Conservation (phyloP, 2,797 vertebrate genomes). For the Dermochelys coriacea region DNA sequence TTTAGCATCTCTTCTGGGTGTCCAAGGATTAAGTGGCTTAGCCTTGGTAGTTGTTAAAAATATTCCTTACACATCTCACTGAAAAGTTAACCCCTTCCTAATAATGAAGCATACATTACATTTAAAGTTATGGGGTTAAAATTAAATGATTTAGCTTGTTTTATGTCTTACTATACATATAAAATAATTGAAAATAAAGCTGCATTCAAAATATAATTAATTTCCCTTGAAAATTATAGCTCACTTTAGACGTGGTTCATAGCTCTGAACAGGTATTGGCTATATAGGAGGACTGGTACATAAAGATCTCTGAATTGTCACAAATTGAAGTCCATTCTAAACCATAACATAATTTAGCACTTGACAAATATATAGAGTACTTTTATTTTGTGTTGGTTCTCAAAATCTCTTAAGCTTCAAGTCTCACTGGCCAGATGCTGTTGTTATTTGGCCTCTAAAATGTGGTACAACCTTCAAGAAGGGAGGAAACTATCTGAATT, state of each 20-base stretch:
- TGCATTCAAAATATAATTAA: constrained; percentile 22
- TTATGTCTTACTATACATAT: not conserved
- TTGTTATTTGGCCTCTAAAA: constrained; percentile 76
- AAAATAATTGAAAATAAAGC: not conserved
- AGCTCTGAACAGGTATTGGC: constrained; percentile 44
- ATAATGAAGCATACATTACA: constrained; percentile 20
- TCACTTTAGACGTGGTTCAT: constrained; percentile 11
- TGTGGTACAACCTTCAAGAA: constrained; percentile 48
- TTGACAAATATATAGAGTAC: constrained; percentile 72
- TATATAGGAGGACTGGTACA: constrained; percentile 65
- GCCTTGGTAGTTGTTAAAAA: constrained; percentile 3
- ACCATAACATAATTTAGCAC: constrained; percentile 74
- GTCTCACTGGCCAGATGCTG: constrained; percentile 73
- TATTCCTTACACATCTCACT: constrained; percentile 32
- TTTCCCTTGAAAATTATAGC: constrained; percentile 36
- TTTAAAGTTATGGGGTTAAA: not conserved
- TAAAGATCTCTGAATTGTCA: constrained; percentile 74
- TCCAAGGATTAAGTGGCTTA: not conserved
- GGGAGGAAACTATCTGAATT: constrained; percentile 71
- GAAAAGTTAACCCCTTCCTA: constrained; percentile 10
- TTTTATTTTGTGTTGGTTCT: constrained; percentile 66
- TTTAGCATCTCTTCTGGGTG: constrained; percentile 10
- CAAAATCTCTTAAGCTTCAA: constrained; percentile 70
- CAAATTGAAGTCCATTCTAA: constrained; percentile 68
- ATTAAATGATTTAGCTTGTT: not conserved